Evolutionary conservation across 2,113 vertebrate genomes (phyloP).

Genomic region (Triplophysa tibetana): DNA sequence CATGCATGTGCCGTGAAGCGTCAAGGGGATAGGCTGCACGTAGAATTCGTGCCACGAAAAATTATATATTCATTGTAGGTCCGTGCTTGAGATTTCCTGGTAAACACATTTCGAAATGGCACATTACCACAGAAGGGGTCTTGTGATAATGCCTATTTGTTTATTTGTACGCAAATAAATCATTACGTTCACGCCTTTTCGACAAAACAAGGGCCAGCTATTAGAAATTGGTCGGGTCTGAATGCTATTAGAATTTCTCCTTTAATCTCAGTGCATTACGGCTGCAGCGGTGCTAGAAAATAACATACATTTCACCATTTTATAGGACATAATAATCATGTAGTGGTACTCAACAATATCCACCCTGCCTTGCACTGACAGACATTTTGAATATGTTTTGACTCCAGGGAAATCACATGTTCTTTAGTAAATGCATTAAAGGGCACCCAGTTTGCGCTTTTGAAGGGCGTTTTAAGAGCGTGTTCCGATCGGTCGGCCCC

Average conservation of each 20-base stretch:
- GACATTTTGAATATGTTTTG: slow-evolving; percentile 41
- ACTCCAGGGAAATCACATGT: slow-evolving; percentile 41
- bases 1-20: slow-evolving; percentile 43
- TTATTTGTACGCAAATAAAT: background rate
- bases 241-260: slow-evolving; percentile 14
- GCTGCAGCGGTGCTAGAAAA: slow-evolving; percentile 2
- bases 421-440: slow-evolving; percentile 33
- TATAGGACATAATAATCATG: slow-evolving; percentile 23
- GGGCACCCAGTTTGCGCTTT: slow-evolving; percentile 13
- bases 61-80: slow-evolving; percentile 32
- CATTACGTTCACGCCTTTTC: background rate
- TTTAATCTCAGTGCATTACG: slow-evolving; percentile 28
- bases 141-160: background rate
- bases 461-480: slow-evolving; percentile 17
- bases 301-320: slow-evolving; percentile 25
- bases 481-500: slow-evolving; percentile 24
- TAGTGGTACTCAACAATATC: slow-evolving; percentile 31
- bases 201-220: slow-evolving; percentile 5
- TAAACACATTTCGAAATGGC: slow-evolving; percentile 13
- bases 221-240: slow-evolving; percentile 1
- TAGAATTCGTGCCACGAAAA: slow-evolving; percentile 29
- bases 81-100: slow-evolving; percentile 23
- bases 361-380: background rate
- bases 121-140: background rate
- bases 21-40: slow-evolving; percentile 19